Conservation (phyloP, 2,888 invertebrate species). For the Nemoura dubitans region DNA sequence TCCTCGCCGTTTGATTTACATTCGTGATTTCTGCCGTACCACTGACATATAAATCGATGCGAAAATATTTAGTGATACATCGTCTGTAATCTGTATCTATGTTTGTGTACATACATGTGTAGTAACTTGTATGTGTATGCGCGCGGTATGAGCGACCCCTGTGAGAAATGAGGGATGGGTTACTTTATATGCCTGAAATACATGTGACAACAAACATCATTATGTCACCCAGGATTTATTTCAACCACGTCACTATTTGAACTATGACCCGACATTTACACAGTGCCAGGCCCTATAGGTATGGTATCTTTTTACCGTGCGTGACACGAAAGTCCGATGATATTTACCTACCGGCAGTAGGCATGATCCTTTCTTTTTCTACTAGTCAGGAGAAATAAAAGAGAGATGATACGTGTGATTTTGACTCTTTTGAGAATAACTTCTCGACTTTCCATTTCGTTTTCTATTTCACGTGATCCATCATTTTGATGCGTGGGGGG, state of each 20-base stretch:
- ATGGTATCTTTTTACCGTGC: neutral
- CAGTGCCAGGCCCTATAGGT: neutral
- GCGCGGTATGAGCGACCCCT: neutral
- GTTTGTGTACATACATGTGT: neutral
- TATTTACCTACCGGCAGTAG: slow-evolving; percentile 13
- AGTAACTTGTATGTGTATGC: neutral
- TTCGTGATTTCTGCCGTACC: slow-evolving; percentile 25
- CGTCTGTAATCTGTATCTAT: slow-evolving; percentile 23
- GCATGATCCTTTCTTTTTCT: slow-evolving; percentile 24
- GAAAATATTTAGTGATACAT: slow-evolving; percentile 40
- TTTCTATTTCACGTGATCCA: slow-evolving; percentile 14
- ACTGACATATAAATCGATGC: slow-evolving; percentile 35
- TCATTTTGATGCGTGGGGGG: neutral
- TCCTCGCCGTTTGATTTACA: slow-evolving; percentile 36
- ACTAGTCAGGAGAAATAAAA: neutral
- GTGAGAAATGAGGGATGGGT: slow-evolving; percentile 1
- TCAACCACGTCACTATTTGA: slow-evolving; percentile 31
- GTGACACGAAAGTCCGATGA: neutral
- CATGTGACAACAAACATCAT: slow-evolving; percentile 38
- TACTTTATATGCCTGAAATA: slow-evolving; percentile 25
- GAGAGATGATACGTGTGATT: slow-evolving; percentile 29
- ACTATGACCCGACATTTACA: slow-evolving; percentile 32
- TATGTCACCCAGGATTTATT: slow-evolving; percentile 35
- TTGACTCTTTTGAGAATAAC: slow-evolving; percentile 26
- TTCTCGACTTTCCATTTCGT: slow-evolving; percentile 35